Percentiles rank a stretch among this genome's conserved stretches.
Evolutionary conservation across 2,113 vertebrate species (phyloP).

Genomic region (Ivindomyrus marchei): DNA sequence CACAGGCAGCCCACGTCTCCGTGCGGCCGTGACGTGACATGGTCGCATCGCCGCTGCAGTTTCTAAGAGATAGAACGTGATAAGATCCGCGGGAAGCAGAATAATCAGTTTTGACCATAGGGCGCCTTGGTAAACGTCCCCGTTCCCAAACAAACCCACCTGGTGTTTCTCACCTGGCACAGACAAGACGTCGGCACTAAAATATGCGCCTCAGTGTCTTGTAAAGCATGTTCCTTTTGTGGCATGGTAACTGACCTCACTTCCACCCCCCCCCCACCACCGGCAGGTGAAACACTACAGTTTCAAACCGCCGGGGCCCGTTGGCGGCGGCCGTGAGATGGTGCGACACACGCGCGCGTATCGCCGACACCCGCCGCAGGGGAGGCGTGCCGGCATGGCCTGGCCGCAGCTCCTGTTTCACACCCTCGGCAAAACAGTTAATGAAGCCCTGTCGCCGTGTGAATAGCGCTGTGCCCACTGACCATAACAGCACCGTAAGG

Average conservation of each 20-base stretch:
- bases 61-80: background rate
- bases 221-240: background rate
- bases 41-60: background rate
- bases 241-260: background rate
- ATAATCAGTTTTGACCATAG: background rate
- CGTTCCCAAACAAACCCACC: background rate
- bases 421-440: background rate
- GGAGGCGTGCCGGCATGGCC: background rate
- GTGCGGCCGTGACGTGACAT: background rate
- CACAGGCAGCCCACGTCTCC: background rate
- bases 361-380: background rate
- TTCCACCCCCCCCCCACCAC: background rate
- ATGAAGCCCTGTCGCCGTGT: slow-evolving; percentile 1
- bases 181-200: background rate
- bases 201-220: background rate
- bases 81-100: background rate
- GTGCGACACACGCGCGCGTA: background rate
- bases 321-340: background rate
- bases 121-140: background rate
- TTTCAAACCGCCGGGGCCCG: background rate
- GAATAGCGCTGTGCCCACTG: background rate
- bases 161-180: background rate
- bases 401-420: background rate
- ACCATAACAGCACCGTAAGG: background rate
- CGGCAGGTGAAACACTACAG: background rate